These are phyloP conservation scores for Parapsyche elsis DNA, from an alignment of 1,140 invertebrate genomes.

Conservation along the genomic window DNA sequence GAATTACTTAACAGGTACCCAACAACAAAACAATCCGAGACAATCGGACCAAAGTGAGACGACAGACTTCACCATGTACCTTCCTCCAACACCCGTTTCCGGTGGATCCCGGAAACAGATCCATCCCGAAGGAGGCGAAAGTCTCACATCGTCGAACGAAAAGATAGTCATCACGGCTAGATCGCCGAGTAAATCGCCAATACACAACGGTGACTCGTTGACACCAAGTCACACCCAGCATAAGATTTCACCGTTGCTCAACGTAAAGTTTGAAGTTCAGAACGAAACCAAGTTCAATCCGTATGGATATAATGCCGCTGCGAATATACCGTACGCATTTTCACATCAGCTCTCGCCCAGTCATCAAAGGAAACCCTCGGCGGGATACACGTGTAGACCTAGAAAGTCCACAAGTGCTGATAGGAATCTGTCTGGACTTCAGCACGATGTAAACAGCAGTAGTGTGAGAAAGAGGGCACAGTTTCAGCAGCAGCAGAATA, in stretches of 20 bases:
- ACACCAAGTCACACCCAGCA: conserved; percentile 46
- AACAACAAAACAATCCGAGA: conserved; percentile 32
- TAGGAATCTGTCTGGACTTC: conserved; percentile 37
- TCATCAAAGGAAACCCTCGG: conserved; percentile 45
- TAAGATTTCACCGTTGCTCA: conserved; percentile 63
- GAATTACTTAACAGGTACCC: conserved; percentile 63
- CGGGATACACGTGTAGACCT: conserved; percentile 55
- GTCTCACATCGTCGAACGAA: conserved; percentile 58
- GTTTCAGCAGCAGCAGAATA: conserved; percentile 53
- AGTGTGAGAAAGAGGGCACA: conserved; percentile 51
- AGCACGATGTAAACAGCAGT: conserved; percentile 51
- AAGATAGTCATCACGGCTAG: conserved; percentile 59
- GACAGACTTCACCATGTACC: conserved; percentile 51
- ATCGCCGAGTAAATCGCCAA: conserved; percentile 62
- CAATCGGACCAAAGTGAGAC: conserved; percentile 49
- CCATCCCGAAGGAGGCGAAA: conserved; percentile 60
- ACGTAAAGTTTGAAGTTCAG: conserved; percentile 60
- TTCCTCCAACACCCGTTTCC: conserved; percentile 48
- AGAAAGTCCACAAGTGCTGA: conserved; percentile 44
- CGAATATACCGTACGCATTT: conserved; percentile 65
- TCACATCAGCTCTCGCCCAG: conserved; percentile 59
- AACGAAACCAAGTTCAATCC: conserved; percentile 59
- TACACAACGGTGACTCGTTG: conserved; percentile 49
- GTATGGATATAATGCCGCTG: conserved; percentile 64
- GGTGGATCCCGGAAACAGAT: conserved; percentile 61